These are phyloP conservation scores for Falco concolor DNA, from an alignment of 2,797 vertebrate species.

Conservation along the genomic window DNA sequence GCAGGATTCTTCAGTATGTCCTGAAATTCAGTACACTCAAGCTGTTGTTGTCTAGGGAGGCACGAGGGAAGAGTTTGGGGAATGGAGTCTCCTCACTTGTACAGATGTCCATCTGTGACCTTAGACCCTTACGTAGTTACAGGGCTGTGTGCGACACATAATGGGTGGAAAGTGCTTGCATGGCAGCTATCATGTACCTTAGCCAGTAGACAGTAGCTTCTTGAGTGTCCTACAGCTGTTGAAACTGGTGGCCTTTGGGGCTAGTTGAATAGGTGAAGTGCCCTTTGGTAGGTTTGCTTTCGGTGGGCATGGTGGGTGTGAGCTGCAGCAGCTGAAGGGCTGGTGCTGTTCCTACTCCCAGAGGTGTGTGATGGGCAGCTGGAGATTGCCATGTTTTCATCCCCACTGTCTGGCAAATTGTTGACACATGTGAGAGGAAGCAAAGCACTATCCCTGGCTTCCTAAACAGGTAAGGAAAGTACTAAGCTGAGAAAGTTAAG, in stretches of 20 bases:
- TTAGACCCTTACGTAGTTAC: background rate
- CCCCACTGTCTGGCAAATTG: background rate
- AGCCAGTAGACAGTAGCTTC: background rate
- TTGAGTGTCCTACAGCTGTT: background rate
- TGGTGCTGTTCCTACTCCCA: background rate
- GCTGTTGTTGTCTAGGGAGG: background rate
- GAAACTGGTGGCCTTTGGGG: background rate
- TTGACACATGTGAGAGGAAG: background rate
- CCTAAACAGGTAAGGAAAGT: background rate
- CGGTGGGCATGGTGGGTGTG: background rate
- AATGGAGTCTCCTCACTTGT: background rate
- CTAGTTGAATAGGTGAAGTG: background rate
- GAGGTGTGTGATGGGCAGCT: background rate
- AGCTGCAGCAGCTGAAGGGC: background rate
- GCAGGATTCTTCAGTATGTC: background rate
- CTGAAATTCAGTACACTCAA: background rate
- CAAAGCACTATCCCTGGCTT: background rate
- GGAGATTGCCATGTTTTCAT: background rate
- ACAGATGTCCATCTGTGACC: background rate
- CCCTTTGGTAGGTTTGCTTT: background rate
- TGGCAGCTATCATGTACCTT: accelerated
- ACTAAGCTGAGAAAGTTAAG: background rate
- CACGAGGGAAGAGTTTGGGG: background rate
- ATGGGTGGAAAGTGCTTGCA: accelerated
- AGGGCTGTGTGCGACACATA: accelerated